A percentile compares a stretch with the other conserved stretches of the same genome.
Conservation (phyloP, 2,797 vertebrate species). For the Leptodactylus fallax region DNA sequence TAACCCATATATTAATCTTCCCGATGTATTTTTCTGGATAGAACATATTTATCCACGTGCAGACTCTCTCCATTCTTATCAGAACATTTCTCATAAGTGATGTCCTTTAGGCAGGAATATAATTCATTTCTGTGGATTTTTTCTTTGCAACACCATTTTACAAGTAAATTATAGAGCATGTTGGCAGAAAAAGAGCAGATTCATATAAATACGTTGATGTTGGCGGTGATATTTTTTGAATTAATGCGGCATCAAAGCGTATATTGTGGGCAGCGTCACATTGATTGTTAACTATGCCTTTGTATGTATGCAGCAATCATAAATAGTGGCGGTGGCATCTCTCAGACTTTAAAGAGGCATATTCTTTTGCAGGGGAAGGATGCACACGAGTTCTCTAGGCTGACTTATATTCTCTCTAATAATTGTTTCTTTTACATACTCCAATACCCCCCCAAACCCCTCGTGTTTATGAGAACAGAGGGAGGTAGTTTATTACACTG, state of each 20-base stretch:
- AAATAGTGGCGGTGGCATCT: not conserved
- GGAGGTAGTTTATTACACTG: constrained; percentile 83
- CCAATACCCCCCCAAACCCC: constrained; percentile 75
- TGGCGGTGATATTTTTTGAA: not conserved
- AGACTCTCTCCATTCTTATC: not conserved
- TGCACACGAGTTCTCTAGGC: constrained; percentile 9
- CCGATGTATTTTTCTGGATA: not conserved
- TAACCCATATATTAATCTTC: not conserved
- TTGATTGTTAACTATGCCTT: constrained; percentile 4
- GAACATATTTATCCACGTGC: not conserved
- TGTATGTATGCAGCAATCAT: not conserved
- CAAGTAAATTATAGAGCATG: not conserved
- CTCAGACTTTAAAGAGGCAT: not conserved
- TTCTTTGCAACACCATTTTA: not conserved
- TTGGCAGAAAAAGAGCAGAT: not conserved
- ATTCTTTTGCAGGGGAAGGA: constrained; percentile 15
- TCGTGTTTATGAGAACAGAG: constrained; percentile 83
- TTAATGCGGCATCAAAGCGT: not conserved
- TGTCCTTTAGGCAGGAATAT: not conserved
- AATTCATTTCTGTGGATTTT: not conserved
- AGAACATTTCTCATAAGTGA: not conserved
- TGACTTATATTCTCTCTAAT: constrained; percentile 58
- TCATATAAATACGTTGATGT: constrained; percentile 5
- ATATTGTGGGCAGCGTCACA: constrained; percentile 11
- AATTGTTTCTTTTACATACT: constrained; percentile 74